phyloP scores from a whole-genome alignment of 1,140 invertebrate species.

The Pollicipes pollicipes region DNA sequence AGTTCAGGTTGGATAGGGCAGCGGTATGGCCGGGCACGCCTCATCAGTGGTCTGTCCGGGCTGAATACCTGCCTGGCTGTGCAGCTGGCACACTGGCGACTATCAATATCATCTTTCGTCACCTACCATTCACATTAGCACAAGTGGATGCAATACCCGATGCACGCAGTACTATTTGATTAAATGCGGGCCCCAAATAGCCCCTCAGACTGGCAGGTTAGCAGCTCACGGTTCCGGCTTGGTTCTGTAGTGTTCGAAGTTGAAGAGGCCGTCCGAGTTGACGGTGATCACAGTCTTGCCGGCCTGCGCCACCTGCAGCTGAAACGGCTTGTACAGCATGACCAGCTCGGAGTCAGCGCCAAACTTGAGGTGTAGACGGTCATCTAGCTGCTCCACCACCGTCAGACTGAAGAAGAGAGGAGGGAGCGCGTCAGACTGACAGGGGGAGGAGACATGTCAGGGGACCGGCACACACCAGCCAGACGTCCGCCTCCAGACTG shows the following conservation, averaged over 20 bases:
- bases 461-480: neutral
- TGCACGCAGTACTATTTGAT: too few species aligned
- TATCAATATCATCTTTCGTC: too few species aligned
- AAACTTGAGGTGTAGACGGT: constrained; percentile 36
- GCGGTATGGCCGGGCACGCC: too few species aligned
- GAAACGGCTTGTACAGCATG: constrained; percentile 55
- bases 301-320: constrained; percentile 58
- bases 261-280: constrained; percentile 74
- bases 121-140: too few species aligned
- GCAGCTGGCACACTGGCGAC: too few species aligned
- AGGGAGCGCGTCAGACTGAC: neutral
- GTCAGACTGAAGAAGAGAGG: constrained; percentile 8
- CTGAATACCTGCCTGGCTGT: too few species aligned
- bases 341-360: constrained; percentile 46
- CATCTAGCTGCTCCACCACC: constrained; percentile 15
- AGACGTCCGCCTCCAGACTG: too few species aligned
- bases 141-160: too few species aligned
- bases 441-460: neutral
- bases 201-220: too few species aligned
- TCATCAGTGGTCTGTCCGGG: too few species aligned
- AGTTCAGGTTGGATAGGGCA: too few species aligned
- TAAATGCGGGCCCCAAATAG: too few species aligned
- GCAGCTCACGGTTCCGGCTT: constrained; percentile 38
- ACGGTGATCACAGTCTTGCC: constrained; percentile 56
- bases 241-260: constrained; percentile 74